A percentile compares a stretch with the other conserved stretches of the same genome.
Evolutionary conservation across 2,797 vertebrate species (phyloP).

Genomic region (Garrulus glandarius): DNA sequence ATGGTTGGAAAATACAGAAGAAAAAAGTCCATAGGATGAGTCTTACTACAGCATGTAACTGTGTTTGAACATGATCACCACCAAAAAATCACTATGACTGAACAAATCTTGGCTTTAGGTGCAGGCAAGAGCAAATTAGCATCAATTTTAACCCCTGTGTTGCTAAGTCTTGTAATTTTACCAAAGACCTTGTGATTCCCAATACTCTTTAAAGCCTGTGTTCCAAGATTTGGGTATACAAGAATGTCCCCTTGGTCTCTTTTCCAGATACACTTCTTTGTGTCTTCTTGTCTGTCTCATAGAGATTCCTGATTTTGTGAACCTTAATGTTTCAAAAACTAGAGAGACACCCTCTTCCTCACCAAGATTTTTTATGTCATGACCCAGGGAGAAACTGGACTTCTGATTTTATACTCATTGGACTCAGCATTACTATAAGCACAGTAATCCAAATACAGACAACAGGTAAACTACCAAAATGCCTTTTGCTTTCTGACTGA

Average conservation of each 20-base stretch:
- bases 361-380: background rate
- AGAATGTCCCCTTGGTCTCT: background rate
- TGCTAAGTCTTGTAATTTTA: background rate
- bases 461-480: background rate
- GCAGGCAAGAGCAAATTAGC: background rate
- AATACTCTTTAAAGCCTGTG: background rate
- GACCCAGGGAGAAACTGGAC: background rate
- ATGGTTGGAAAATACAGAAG: background rate
- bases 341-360: background rate
- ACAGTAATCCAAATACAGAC: background rate
- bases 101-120: background rate
- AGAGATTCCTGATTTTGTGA: background rate
- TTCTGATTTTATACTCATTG: background rate
- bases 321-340: background rate
- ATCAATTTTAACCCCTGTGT: background rate
- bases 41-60: background rate
- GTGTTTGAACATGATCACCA: background rate
- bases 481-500: background rate
- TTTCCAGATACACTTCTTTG: background rate
- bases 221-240: background rate
- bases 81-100: background rate
- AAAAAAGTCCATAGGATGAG: background rate
- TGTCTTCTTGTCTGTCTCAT: background rate
- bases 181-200: background rate
- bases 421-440: background rate